Base-by-base conservation (phyloP, 2,888 invertebrate genomes). In the Pyralis farinalis region DNA sequence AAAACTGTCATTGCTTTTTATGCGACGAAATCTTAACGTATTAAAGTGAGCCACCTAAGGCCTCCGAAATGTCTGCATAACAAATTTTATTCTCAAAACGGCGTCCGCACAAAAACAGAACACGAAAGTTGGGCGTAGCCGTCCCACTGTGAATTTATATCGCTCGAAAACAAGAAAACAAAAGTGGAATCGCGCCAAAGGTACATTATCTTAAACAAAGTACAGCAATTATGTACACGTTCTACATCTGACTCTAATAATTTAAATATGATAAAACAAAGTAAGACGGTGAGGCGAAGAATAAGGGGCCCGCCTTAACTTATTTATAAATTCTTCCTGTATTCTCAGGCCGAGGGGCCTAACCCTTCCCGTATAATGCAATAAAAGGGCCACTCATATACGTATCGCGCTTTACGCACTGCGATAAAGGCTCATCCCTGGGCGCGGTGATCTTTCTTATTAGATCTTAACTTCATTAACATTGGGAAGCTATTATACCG, bases 211-310 rank as follows among this genome's bases (percentile, higher is more conserved):
- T 87, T 85, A 86, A 51, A 87, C 86, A 88, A 88, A 88, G 88
- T 87, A 87, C 82, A 76, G 87, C 88, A 88, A 87, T 88, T 88
- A 87, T 80, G 86, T 87, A 87, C 88, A 88, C 87, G 87, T 88
- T 88, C 86, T 82, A 87, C 87, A 87, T 87, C 86, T 87, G 82
- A 87, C 87, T 88, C 78, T 82, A 85, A 87, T 87, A 87, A 87
- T 87, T 88, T 88, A 87, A 88, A 88, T 88, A 87, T 88, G 87
- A 88, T 88, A 88, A 86, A 88, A 88, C 87, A 86, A 84, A 84
- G 82, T 81, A 70, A 76, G 79, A 78, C 70, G 78, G 63, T 47
- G 71, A 75, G 70, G 67, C 74, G 76, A 78, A 80, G 83, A 85
- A 84, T 80, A 74, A 78, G 83, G 84, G 74, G 73, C 63, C 64